A percentile compares a stretch with the other conserved stretches of the same genome.
Conservation (phyloP, 1,140 invertebrate genomes). For the Atta cephalotes region DNA sequence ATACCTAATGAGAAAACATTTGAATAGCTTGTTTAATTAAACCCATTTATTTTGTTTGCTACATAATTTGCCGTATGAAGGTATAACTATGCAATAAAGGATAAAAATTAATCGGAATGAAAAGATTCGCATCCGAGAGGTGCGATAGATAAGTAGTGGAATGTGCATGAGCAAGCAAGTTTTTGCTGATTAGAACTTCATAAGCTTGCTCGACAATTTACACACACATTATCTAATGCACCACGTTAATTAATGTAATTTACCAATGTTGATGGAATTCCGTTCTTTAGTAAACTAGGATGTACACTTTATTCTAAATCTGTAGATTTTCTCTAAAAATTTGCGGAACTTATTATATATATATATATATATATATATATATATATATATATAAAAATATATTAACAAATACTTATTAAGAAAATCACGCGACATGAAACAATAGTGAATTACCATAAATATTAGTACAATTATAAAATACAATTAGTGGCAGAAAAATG, state of each 20-base stretch:
- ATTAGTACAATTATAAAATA: constrained; percentile 67
- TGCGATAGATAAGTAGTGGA: constrained; percentile 57
- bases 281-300: constrained; percentile 16
- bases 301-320: constrained; percentile 57
- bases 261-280: constrained; percentile 51
- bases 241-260: background rate
- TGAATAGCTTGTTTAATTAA: background rate
- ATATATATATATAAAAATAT: constrained; percentile 3
- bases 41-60: constrained; percentile 47
- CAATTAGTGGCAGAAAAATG: constrained; percentile 58
- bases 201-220: constrained; percentile 50
- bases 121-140: constrained; percentile 70
- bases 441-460: constrained; percentile 16
- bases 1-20: background rate
- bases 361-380: background rate
- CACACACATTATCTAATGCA: constrained; percentile 53
- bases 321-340: constrained; percentile 63
- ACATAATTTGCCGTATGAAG: constrained; percentile 16
- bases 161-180: constrained; percentile 63
- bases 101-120: constrained; percentile 79
- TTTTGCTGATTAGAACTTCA: constrained; percentile 70
- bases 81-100: constrained; percentile 34
- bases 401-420: constrained; percentile 34
- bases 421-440: constrained; percentile 5
- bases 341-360: constrained; percentile 47